Conservation (phyloP, 1,140 invertebrate species). For the Hypothenemus hampei region DNA sequence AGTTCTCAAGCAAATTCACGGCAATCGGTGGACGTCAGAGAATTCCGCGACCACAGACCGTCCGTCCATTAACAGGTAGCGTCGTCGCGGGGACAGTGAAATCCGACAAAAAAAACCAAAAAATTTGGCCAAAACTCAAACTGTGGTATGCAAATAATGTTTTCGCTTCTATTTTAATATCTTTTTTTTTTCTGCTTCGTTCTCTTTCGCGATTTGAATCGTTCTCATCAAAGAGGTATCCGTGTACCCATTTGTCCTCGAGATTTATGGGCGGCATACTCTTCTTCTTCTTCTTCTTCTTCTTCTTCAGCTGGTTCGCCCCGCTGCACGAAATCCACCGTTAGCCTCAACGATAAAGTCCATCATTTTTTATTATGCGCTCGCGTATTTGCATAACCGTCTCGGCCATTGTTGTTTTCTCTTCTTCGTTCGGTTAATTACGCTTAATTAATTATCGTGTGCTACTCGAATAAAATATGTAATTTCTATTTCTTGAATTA, state of each 20-base stretch:
- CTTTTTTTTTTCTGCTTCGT: slow-evolving; percentile 22
- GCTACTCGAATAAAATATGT: no score
- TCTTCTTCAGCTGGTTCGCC: no score
- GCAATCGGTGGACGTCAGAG: slow-evolving; percentile 37
- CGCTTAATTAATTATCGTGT: neutral
- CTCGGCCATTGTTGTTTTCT: slow-evolving; percentile 1
- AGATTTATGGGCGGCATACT: slow-evolving; percentile 22
- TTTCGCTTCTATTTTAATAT: slow-evolving; percentile 27
- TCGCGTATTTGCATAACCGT: slow-evolving; percentile 17
- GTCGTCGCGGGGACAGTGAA: slow-evolving; percentile 34
- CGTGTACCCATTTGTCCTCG: slow-evolving; percentile 22
- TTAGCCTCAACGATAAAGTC: slow-evolving; percentile 24
- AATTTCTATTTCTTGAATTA: no score
- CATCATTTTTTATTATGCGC: slow-evolving; percentile 16
- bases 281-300: neutral
- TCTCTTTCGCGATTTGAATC: no score
- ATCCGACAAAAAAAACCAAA: slow-evolving; percentile 32
- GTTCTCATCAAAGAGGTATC: slow-evolving; percentile 24
- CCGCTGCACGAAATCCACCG: slow-evolving; percentile 22
- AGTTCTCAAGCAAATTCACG: slow-evolving; percentile 38
- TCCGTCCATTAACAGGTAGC: slow-evolving; percentile 35
- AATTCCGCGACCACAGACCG: slow-evolving; percentile 33
- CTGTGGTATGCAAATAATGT: slow-evolving; percentile 27
- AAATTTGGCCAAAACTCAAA: slow-evolving; percentile 28
- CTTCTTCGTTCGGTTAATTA: slow-evolving; percentile 1